Evolutionary conservation across 2,113 vertebrate species (phyloP), one percentile per base, ranked within the genome.

Genomic region (Hucho hucho): DNA sequence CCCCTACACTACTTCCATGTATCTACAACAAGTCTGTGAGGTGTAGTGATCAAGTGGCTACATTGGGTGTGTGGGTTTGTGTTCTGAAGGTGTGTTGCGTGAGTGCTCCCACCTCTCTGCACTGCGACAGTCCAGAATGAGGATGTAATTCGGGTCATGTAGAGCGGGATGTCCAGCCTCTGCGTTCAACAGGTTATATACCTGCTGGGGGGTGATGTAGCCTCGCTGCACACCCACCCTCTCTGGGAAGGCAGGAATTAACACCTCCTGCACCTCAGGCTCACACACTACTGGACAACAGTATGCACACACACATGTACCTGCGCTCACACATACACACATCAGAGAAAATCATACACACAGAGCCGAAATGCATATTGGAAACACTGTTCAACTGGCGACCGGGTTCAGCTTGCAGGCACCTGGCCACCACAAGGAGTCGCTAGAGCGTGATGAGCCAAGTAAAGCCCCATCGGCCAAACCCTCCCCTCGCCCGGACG

Each of bases 171-270:
- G 86, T 37, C 88, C 85, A 0, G 89, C 88, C 79, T 91, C 90
- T 25, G 88, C 86, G 0, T 85, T 90, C 70, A 91, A 80, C 67
- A 91, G 82, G 75, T 90, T 90, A 73, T 86, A 90, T 22, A 87
- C 89, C 70, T 91, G 91, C 75, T 90, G 91, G 3, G 89, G 81
- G 25, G 88, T 88, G 80, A 92, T 78, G 20, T 89, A 88, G 37
- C 87, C 90, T 76, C 81, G 75, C 59, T 91, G 81, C 22, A 91
- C 79, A 28, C 69, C 73, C 6, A 79, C 68, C 22, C 61, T 76
- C 75, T 87, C 84, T 64, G 87, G 90, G 64, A 83, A 65, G 24
- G 87, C 75, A 28, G 89, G 89, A 67, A 85, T 72, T 25, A 87
- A 75, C 64, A 75, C 16, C 73, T 84, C 64, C 20, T 43, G 59